Evolutionary conservation across 2,888 invertebrate species (phyloP), one percentile per base, ranked within the genome.

Genomic region (Phyllotreta striolata): DNA sequence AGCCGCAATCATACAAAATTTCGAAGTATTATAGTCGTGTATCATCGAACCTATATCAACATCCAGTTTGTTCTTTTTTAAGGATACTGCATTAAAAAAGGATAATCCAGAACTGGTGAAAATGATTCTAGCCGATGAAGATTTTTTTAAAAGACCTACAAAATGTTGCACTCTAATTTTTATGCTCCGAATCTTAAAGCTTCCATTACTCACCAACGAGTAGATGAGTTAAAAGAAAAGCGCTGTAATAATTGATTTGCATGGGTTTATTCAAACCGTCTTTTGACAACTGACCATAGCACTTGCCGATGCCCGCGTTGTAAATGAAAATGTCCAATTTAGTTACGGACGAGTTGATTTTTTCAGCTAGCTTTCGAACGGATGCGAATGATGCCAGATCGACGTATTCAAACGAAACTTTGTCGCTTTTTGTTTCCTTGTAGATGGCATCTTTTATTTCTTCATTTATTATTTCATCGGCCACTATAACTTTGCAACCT

Each of bases 191-290:
- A 6, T 39, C 14, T 55, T 40, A 6, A 37, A 52, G 41, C 10
- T 41, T 41, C 41, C 5, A 52, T 37, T 34, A 49, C 58, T 66
- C 68, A 67, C 87, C 86, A 0, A 85, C 74, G 0, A 92, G 77
- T 0, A 92, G 83, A 65, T 88, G 81, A 0, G 90, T 91, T 56
- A 92, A 79, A 14, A 92, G 78, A 75, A 91, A 91, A 5, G 87
- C 87, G 4, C 89, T 90, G 72, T 89, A 87, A 73, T 90, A 86
- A 70, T 91, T 91, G 7, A 88, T 84, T 69, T 89, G 89, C 83
- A 89, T 85, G 54, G 85, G 85, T 13, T 83, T 77, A 41, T 89
- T 85, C 40, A 90, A 82, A 0, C 88, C 89, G 69, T 91, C 69
- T 52, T 70, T 70, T 43, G 79, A 88, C 37, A 77, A 76, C 14